Percentiles rank a stretch among this genome's conserved stretches.
phyloP scores from a whole-genome alignment of 2,888 invertebrate species.

The Rhagonycha fulva region DNA sequence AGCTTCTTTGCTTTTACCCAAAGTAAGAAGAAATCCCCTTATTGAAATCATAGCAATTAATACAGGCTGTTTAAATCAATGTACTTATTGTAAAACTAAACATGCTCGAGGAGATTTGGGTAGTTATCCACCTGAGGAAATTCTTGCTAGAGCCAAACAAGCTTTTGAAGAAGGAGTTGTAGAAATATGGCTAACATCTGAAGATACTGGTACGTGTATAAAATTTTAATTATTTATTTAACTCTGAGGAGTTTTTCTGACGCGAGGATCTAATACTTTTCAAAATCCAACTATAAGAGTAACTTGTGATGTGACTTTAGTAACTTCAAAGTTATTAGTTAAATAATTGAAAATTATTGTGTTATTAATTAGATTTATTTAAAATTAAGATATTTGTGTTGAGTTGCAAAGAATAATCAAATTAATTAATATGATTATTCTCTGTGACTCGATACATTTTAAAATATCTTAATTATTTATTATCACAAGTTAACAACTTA shows the following conservation, averaged over 20 bases:
- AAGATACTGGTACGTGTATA: constrained; percentile 78
- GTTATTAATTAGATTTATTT: too few species aligned
- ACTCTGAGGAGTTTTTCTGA: background rate
- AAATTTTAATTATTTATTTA: background rate
- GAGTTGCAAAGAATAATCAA: too few species aligned
- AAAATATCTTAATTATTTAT: too few species aligned
- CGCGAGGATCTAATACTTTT: too few species aligned
- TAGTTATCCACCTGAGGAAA: constrained; percentile 89
- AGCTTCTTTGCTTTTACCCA: constrained; percentile 85
- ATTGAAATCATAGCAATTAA: constrained; percentile 97
- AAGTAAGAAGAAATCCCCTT: constrained; percentile 92
- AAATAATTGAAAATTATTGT: too few species aligned
- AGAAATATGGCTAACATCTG: constrained; percentile 97
- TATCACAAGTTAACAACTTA: too few species aligned
- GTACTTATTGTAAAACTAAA: constrained; percentile 98
- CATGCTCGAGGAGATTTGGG: constrained; percentile 96
- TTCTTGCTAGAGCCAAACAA: constrained; percentile 83
- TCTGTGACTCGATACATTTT: too few species aligned
- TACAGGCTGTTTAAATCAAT: constrained; percentile 96
- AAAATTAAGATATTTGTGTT: too few species aligned
- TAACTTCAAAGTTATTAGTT: too few species aligned
- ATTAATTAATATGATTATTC: too few species aligned
- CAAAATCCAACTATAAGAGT: too few species aligned
- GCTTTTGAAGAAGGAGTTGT: constrained; percentile 91
- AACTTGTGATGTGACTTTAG: too few species aligned